These are phyloP conservation scores for Trichonephila clavipes DNA, from an alignment of 1,140 invertebrate species.

Conservation along the genomic window DNA sequence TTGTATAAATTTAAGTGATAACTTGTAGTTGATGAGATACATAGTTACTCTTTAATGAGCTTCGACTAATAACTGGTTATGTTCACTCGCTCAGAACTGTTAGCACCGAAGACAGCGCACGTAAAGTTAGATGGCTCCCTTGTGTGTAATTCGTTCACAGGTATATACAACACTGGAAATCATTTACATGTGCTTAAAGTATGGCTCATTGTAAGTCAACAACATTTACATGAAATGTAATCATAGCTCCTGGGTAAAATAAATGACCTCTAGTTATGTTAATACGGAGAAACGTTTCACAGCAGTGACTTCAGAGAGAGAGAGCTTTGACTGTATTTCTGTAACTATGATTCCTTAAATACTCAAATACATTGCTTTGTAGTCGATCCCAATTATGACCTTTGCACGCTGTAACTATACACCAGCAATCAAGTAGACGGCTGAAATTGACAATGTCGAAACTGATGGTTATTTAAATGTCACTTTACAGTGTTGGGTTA, in stretches of 20 bases:
- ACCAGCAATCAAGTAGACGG: no score
- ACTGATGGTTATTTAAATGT: no score
- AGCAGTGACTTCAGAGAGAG: no score
- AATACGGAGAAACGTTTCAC: neutral
- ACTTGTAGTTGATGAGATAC: neutral
- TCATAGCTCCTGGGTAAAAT: neutral
- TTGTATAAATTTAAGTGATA: neutral
- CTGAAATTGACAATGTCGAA: no score
- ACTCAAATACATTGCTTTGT: neutral
- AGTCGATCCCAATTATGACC: no score
- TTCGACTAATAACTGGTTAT: neutral
- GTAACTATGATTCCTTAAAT: neutral
- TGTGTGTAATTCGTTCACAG: neutral
- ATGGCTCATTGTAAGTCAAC: neutral
- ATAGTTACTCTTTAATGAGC: neutral
- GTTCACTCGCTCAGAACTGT: neutral
- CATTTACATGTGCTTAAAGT: slow-evolving; percentile 16
- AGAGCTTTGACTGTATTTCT: neutral
- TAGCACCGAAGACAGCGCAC: neutral
- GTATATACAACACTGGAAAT: neutral
- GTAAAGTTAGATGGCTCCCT: neutral
- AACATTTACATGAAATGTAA: neutral
- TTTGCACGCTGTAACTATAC: no score
- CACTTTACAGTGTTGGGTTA: no score
- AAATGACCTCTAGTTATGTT: neutral